A percentile compares a stretch with the other conserved stretches of the same genome.
Evolutionary conservation across 2,888 invertebrate genomes (phyloP).

Genomic region (Tromatobia lineatoria): DNA sequence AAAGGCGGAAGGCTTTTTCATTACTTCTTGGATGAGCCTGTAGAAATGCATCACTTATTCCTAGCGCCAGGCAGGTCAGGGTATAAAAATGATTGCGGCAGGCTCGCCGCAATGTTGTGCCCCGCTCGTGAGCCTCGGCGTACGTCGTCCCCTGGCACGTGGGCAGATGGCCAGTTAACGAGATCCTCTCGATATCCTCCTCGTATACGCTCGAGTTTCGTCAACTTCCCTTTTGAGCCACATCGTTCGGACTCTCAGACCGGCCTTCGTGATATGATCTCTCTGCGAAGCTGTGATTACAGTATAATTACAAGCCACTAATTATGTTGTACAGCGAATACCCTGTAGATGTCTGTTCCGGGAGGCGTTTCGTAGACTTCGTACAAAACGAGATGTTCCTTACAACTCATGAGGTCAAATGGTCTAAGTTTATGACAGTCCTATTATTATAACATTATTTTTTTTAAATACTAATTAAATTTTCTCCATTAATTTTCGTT

Average conservation of each 20-base stretch:
- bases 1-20: neutral
- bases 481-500: neutral
- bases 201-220: constrained; percentile 65
- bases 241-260: constrained; percentile 15
- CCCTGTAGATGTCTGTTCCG: neutral
- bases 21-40: constrained; percentile 36
- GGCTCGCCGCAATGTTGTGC: constrained; percentile 70
- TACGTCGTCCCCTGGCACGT: constrained; percentile 67
- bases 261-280: constrained; percentile 46
- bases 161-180: constrained; percentile 78
- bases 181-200: constrained; percentile 74
- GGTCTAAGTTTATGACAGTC: neutral
- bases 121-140: constrained; percentile 65
- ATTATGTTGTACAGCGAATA: constrained; percentile 46
- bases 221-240: constrained; percentile 50
- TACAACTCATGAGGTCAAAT: constrained; percentile 1
- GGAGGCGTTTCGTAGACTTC: constrained; percentile 2
- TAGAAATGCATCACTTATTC: constrained; percentile 42
- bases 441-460: constrained; percentile 1
- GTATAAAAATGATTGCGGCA: constrained; percentile 64
- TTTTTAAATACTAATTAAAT: neutral
- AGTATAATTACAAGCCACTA: constrained; percentile 61
- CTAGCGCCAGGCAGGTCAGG: constrained; percentile 63
- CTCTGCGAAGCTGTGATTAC: constrained; percentile 57
- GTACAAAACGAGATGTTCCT: constrained; percentile 11